Base-by-base conservation (phyloP, 1,140 invertebrate species). In the Musca vetustissima region DNA sequence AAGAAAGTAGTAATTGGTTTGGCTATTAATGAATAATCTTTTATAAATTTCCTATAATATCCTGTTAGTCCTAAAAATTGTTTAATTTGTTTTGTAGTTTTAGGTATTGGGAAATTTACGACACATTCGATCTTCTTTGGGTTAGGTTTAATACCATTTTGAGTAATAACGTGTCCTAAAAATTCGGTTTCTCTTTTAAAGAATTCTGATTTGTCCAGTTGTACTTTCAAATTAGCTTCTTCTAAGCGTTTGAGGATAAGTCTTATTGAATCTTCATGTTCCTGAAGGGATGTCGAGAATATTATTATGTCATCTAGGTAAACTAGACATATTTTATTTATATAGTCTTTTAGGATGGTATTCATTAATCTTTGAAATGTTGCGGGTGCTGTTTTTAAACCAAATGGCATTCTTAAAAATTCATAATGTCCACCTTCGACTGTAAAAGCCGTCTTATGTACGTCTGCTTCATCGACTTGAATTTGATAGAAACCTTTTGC, bases 401-500 rank as follows among this genome's bases (percentile, higher is more conserved):
- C 83, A 70, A 83, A 85, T 1, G 83, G 81, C 80, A 85, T 83
- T 53, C 81, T 52, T 6, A 71, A 50, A 64, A 83, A 85, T 67
- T 82, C 77, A 52, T 77, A 83, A 71, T 82, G 77, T 0, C 79
- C 82, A 52, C 74, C 67, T 49, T 75, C 61, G 24, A 72, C 74
- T 6, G 70, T 72, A 73, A 87, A 87, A 0, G 84, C 85, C 0
- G 85, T 87, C 76, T 86, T 87, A 9, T 78, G 70, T 7, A 72
- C 78, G 55, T 78, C 76, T 0, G 68, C 43, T 24, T 70, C 49
- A 6, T 82, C 74, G 2, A 88, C 74, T 61, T 78, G 71, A 6
- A 88, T 80, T 75, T 89, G 86, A 73, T 84, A 84, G 72, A 84
- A 87, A 4, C 85, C 86, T 32, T 73, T 75, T 4, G 74, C 75